phyloP scores from a whole-genome alignment of 2,797 vertebrate species.

The Protonibea diacanthus region DNA sequence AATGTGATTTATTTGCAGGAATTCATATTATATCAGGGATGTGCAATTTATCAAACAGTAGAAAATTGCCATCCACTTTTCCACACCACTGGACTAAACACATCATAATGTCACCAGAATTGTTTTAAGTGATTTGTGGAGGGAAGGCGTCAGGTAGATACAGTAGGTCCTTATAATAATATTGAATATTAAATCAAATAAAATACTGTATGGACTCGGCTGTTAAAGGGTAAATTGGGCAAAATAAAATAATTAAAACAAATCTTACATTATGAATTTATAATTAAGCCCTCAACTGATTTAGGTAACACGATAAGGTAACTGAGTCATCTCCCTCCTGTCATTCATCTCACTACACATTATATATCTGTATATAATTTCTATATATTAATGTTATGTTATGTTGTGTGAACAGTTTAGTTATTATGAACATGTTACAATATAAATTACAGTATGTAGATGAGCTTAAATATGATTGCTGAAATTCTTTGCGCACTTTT shows the following conservation, averaged over 20 bases:
- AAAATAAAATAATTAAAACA: not conserved
- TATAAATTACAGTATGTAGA: too few relatives aligned
- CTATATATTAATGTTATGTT: too few relatives aligned
- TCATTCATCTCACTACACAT: not conserved
- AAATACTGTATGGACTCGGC: not conserved
- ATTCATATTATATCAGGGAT: not conserved
- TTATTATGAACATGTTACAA: not conserved
- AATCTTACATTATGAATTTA: constrained; percentile 1
- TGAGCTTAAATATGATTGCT: too few relatives aligned
- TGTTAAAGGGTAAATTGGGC: not conserved
- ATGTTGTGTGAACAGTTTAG: not conserved
- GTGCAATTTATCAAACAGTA: not conserved
- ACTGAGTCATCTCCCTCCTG: not conserved
- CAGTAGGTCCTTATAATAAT: not conserved
- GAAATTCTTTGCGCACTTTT: not conserved
- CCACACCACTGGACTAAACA: not conserved
- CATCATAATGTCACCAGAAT: not conserved
- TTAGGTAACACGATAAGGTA: too few relatives aligned
- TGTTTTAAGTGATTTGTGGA: not conserved
- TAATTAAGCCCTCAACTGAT: not conserved
- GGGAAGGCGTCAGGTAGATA: not conserved
- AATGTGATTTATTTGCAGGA: not conserved
- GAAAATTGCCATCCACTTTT: not conserved
- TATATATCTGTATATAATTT: not conserved
- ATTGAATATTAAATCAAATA: not conserved